Evolutionary conservation across 53 echinoderm and acorn worm species (phyloP).

Genomic region (Holothuria scabra): DNA sequence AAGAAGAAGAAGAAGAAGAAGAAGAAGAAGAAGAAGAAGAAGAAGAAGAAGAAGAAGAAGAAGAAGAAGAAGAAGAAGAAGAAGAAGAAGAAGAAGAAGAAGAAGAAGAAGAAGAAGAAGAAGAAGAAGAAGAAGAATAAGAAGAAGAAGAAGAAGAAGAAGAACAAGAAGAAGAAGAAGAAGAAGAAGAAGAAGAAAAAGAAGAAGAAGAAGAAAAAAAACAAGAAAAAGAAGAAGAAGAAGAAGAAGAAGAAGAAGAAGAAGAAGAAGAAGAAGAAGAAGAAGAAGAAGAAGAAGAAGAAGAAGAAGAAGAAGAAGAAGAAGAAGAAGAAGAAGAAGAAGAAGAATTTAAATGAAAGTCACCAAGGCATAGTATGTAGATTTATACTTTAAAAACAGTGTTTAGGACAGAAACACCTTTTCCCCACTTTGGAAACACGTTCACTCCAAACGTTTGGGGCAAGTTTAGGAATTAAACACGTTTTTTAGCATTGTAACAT

Average conservation of each 20-base stretch:
- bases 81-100: constrained; percentile 1
- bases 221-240: neutral
- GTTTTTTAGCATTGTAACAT: no score
- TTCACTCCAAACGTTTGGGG: no score
- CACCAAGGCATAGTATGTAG: neutral
- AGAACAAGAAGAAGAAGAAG: neutral
- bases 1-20: neutral
- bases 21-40: neutral
- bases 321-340: constrained; percentile 11
- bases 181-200: neutral
- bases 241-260: constrained; percentile 4
- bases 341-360: neutral
- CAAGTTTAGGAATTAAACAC: no score
- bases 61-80: constrained; percentile 1
- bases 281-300: constrained; percentile 23
- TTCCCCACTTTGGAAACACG: neutral
- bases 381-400: no score
- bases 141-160: no score
- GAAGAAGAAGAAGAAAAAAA: no score
- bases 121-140: no score
- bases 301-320: constrained; percentile 31
- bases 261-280: constrained; percentile 26
- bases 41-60: constrained; percentile 9
- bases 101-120: neutral
- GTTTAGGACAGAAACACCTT: no score